These are phyloP conservation scores for Hirudinaria manillensis DNA, from an alignment of 2,888 invertebrate species.

Conservation along the genomic window DNA sequence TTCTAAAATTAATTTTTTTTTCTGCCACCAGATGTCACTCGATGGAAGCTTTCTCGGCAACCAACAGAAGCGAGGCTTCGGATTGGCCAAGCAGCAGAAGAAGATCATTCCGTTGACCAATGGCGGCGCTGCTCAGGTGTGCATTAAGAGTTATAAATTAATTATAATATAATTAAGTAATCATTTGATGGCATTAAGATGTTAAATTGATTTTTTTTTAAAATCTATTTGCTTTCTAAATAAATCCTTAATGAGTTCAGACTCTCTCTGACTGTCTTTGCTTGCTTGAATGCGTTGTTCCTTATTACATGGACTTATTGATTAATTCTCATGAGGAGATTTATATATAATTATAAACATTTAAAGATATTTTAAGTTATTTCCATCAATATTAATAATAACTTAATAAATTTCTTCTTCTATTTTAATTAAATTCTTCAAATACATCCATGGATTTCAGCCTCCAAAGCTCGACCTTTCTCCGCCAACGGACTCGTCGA, in stretches of 20 bases:
- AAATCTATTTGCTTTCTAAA: too few relatives aligned
- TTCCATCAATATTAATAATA: neutral
- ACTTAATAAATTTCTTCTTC: too few relatives aligned
- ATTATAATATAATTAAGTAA: too few relatives aligned
- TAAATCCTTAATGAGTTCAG: too few relatives aligned
- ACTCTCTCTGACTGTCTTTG: too few relatives aligned
- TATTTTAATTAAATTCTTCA: too few relatives aligned
- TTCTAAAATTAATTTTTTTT: neutral
- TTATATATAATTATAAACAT: too few relatives aligned
- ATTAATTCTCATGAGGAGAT: too few relatives aligned
- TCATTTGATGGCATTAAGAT: too few relatives aligned
- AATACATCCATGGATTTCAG: neutral
- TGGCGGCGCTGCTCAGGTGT: neutral
- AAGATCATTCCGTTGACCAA: neutral
- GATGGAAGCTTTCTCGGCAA: slow-evolving; percentile 16
- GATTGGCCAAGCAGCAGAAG: neutral
- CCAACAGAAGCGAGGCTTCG: slow-evolving; percentile 27
- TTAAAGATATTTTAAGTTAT: neutral
- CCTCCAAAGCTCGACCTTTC: neutral
- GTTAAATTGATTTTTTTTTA: too few relatives aligned
- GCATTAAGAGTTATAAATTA: neutral
- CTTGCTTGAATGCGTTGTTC: too few relatives aligned
- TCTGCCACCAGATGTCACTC: neutral
- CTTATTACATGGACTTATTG: too few relatives aligned
- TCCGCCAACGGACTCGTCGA: neutral